These are phyloP conservation scores for Choristoneura fumiferana DNA, from an alignment of 1,140 invertebrate species.

Conservation along the genomic window DNA sequence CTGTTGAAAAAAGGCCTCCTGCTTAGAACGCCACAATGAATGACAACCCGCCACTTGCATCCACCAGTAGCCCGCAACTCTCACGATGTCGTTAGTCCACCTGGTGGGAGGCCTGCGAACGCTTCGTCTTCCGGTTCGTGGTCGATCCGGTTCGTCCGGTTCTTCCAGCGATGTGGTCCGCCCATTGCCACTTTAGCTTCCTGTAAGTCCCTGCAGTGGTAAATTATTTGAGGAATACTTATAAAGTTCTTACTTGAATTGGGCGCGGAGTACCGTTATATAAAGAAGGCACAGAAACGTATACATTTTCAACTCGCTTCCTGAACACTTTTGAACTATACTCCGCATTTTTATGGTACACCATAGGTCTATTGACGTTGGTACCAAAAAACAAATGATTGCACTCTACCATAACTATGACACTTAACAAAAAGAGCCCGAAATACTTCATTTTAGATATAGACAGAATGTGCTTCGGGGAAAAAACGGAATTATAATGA, in stretches of 20 bases:
- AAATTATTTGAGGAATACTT: not conserved
- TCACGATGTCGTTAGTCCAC: too few species aligned
- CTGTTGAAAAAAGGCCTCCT: too few species aligned
- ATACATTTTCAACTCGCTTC: constrained; percentile 34
- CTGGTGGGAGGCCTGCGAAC: too few species aligned
- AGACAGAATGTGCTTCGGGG: not conserved
- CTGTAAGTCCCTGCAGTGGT: too few species aligned
- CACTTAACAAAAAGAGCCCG: constrained; percentile 14
- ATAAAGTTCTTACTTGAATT: constrained; percentile 28
- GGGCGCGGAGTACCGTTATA: constrained; percentile 18
- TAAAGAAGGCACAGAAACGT: constrained; percentile 24
- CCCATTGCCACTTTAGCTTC: too few species aligned
- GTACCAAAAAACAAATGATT: constrained; percentile 37
- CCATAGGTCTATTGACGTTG: constrained; percentile 26
- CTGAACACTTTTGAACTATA: constrained; percentile 29
- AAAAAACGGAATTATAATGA: not conserved
- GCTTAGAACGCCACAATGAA: too few species aligned
- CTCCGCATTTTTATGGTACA: constrained; percentile 27
- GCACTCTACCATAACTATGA: constrained; percentile 28
- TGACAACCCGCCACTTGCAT: too few species aligned
- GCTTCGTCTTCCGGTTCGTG: too few species aligned
- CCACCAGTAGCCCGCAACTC: too few species aligned
- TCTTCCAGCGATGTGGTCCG: too few species aligned
- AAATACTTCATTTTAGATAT: constrained; percentile 23
- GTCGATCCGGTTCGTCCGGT: too few species aligned